phyloP scores from a whole-genome alignment of 2,113 vertebrate species.

The Solea senegalensis region DNA sequence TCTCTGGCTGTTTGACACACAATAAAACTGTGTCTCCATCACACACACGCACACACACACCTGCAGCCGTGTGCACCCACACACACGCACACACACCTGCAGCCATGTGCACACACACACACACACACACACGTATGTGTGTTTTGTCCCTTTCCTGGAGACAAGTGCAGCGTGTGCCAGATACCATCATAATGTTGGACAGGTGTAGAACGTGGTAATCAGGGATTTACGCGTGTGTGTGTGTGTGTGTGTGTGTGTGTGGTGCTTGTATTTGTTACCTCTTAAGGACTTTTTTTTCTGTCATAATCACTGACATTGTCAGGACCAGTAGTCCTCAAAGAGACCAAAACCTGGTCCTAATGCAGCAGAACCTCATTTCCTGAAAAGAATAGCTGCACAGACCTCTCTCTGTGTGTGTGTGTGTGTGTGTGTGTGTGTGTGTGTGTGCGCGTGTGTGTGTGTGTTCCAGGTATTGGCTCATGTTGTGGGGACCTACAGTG shows the following conservation, averaged over 20 bases:
- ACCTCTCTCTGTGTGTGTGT: no score
- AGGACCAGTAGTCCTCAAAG: no score
- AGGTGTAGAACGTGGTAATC: constrained; percentile 77
- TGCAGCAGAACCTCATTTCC: no score
- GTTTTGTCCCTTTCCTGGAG: constrained; percentile 62
- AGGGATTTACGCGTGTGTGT: constrained; percentile 66
- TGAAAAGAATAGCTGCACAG: no score
- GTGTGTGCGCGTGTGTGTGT: no score
- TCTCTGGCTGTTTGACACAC: constrained; percentile 64
- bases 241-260: constrained; percentile 28
- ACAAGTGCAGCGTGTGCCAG: constrained; percentile 63
- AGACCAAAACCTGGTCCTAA: no score
- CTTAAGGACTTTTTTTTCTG: background rate
- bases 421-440: no score
- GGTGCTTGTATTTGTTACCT: background rate
- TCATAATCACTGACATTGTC: no score
- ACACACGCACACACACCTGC: constrained; percentile 20
- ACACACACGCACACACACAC: constrained; percentile 51
- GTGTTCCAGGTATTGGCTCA: no score
- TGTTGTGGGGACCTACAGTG: no score
- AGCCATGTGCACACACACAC: constrained; percentile 14
- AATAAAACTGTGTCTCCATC: constrained; percentile 79
- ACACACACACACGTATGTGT: constrained; percentile 21
- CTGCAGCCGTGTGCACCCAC: constrained; percentile 11
- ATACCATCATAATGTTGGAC: constrained; percentile 77